Percentiles rank a stretch among this genome's conserved stretches.
These are phyloP conservation scores for Enteromius unitaeniatus DNA, from an alignment of 2,797 vertebrate genomes.

Conservation along the genomic window DNA sequence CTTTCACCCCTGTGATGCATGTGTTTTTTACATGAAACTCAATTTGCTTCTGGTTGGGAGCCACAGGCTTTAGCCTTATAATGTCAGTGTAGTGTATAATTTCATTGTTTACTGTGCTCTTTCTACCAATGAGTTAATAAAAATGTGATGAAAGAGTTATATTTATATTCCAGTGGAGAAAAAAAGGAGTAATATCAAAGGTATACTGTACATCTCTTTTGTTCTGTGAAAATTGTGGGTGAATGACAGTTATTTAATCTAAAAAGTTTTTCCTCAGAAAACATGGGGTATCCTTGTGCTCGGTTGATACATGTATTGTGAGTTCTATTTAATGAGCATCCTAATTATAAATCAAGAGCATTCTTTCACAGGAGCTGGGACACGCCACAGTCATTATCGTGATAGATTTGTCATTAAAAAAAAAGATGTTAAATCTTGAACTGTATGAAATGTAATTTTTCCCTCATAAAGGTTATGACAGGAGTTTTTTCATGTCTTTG, in stretches of 20 bases:
- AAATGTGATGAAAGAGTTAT: background rate
- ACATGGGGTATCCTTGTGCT: background rate
- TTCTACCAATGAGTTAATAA: background rate
- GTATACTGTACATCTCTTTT: background rate
- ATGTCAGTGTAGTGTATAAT: constrained; percentile 62
- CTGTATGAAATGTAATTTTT: background rate
- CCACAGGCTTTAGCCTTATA: constrained; percentile 67
- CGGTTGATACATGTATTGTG: background rate
- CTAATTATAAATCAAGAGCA: constrained; percentile 24
- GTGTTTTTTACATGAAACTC: constrained; percentile 60
- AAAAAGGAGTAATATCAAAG: background rate
- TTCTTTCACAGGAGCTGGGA: constrained; percentile 23
- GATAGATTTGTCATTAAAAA: constrained; percentile 22
- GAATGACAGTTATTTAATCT: background rate
- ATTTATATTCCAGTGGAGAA: constrained; percentile 8
- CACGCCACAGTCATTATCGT: background rate
- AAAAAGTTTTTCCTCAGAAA: background rate
- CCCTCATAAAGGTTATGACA: background rate
- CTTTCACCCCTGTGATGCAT: constrained; percentile 49
- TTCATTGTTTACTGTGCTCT: constrained; percentile 35
- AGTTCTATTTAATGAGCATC: constrained; percentile 3
- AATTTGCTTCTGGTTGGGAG: constrained; percentile 59
- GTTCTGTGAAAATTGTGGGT: background rate
- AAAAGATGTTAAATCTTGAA: background rate
- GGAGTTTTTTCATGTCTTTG: background rate